phyloP scores from a whole-genome alignment of 1,140 invertebrate genomes.

The Mizuhopecten yessoensis region DNA sequence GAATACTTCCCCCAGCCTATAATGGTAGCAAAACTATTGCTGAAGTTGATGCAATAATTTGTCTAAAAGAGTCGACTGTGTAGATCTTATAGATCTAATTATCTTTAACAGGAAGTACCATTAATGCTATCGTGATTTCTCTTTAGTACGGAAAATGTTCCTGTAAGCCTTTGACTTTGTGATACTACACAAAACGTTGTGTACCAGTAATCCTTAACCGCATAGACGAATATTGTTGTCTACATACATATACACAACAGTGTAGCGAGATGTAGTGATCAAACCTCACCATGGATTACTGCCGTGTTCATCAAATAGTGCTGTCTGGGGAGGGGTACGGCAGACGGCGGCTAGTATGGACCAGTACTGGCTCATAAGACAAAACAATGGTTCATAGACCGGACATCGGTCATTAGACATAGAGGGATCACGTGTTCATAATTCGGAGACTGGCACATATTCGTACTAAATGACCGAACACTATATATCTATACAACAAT shows the following conservation, averaged over 20 bases:
- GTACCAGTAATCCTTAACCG: background rate
- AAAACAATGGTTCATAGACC: too few species aligned
- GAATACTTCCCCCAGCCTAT: too few species aligned
- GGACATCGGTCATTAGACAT: too few species aligned
- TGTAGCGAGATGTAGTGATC: background rate
- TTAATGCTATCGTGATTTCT: background rate
- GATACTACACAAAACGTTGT: background rate
- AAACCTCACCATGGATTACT: background rate
- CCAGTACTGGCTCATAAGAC: too few species aligned
- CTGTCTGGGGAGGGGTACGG: background rate
- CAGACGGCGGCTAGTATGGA: background rate
- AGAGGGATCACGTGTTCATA: too few species aligned
- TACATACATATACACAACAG: background rate
- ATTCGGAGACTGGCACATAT: too few species aligned
- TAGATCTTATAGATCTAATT: background rate
- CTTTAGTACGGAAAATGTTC: background rate
- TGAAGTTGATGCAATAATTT: conserved; percentile 1
- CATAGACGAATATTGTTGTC: background rate
- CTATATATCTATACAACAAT: too few species aligned
- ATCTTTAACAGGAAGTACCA: conserved; percentile 26
- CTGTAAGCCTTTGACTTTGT: background rate
- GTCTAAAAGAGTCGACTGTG: background rate
- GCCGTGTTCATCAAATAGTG: background rate
- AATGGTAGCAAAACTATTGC: background rate
- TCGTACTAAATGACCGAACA: too few species aligned